phyloP scores from a whole-genome alignment of 2,888 invertebrate genomes.

The Euproctis similis region DNA sequence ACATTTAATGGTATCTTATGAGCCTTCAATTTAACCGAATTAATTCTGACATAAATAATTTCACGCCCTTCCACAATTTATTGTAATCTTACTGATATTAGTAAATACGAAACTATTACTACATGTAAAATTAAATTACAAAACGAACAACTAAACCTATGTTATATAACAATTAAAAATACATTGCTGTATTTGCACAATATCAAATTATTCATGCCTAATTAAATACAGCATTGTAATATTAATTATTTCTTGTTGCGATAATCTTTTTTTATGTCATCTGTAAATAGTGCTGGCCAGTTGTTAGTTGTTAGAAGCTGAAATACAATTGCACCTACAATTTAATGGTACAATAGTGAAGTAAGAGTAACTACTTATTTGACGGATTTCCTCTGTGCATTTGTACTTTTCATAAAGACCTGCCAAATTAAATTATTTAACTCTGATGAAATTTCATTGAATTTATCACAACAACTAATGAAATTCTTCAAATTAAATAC shows the following conservation, averaged over 20 bases:
- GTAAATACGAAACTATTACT: no score
- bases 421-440: background rate
- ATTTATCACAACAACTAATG: background rate
- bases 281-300: no score
- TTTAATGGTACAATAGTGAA: no score
- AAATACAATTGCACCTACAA: no score
- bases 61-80: no score
- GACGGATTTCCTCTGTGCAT: constrained; percentile 16
- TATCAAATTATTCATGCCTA: constrained; percentile 9
- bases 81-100: no score
- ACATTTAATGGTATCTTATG: no score
- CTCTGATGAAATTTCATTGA: background rate
- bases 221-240: constrained; percentile 17
- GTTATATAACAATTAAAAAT: constrained; percentile 4
- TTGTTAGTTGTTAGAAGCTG: background rate
- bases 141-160: no score
- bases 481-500: no score
- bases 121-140: no score
- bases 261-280: constrained; percentile 20
- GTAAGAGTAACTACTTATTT: constrained; percentile 2
- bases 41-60: no score
- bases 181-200: constrained; percentile 11
- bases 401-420: constrained; percentile 1
- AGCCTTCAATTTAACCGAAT: no score
- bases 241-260: constrained; percentile 16